Evolutionary conservation across 92 coral and sea anemone species (phyloP).

Genomic region (Montipora capitata): DNA sequence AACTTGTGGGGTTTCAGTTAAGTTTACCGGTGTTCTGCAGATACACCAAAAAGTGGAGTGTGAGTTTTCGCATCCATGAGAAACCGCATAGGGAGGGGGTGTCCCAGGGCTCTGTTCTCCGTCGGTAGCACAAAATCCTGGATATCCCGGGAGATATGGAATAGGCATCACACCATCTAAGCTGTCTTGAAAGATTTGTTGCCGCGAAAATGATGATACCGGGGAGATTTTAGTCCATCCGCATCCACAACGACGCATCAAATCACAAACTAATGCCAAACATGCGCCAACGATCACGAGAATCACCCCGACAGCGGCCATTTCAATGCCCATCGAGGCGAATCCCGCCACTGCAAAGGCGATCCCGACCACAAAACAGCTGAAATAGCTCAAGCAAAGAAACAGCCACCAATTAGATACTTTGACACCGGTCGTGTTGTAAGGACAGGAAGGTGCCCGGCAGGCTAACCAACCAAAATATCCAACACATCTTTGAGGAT

Average conservation of each 20-base stretch:
- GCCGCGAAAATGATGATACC: not conserved
- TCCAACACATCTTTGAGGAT: not conserved
- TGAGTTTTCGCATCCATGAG: not conserved
- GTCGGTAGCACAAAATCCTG: constrained; percentile 31
- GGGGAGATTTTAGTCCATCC: constrained; percentile 38
- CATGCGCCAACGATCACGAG: constrained; percentile 56
- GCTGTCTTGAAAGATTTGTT: not conserved
- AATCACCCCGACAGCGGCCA: constrained; percentile 60
- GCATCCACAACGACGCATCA: constrained; percentile 36
- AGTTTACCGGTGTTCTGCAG: constrained; percentile 1
- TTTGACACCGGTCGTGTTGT: constrained; percentile 23
- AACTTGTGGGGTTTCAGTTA: not conserved
- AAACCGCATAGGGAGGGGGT: constrained; percentile 33
- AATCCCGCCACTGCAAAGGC: constrained; percentile 42
- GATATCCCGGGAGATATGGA: constrained; percentile 52
- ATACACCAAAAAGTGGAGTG: not conserved
- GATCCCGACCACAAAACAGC: constrained; percentile 37
- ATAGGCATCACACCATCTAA: not conserved
- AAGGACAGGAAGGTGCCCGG: constrained; percentile 19
- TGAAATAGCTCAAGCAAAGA: constrained; percentile 32
- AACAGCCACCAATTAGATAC: constrained; percentile 52
- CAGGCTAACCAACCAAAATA: not conserved
- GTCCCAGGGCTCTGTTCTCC: not conserved
- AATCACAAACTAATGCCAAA: constrained; percentile 35
- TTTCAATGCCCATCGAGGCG: constrained; percentile 23